A percentile compares a stretch with the other conserved stretches of the same genome.
These are phyloP conservation scores for Gorsachius goisagi DNA, from an alignment of 2,113 vertebrate genomes.

Conservation along the genomic window DNA sequence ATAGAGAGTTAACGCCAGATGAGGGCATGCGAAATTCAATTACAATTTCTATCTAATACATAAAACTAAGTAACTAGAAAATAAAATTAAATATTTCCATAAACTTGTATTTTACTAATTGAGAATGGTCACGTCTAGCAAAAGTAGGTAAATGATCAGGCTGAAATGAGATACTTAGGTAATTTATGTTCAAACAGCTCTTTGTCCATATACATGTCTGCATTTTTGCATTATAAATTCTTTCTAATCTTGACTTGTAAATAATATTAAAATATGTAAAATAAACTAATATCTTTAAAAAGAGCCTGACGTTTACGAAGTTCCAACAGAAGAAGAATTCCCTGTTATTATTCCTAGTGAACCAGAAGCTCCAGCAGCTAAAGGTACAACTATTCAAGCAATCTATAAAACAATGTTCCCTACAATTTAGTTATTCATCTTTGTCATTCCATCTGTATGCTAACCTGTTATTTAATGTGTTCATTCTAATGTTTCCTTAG, in stretches of 20 bases:
- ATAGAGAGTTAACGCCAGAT: not conserved
- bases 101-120: not conserved
- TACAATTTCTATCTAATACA: not conserved
- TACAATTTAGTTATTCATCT: not conserved
- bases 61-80: not conserved
- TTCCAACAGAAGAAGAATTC: constrained; percentile 52
- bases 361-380: constrained; percentile 65
- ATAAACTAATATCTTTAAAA: constrained; percentile 74
- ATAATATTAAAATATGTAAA: constrained; percentile 14
- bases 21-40: not conserved
- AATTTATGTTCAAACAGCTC: not conserved
- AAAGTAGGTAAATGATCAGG: not conserved
- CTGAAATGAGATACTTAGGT: not conserved
- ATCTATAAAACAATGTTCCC: not conserved
- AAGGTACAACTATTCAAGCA: constrained; percentile 63
- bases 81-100: not conserved
- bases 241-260: not conserved
- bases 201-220: not conserved
- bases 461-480: not conserved
- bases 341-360: constrained; percentile 56
- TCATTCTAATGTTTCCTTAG: not conserved
- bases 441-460: not conserved
- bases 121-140: not conserved
- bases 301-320: constrained; percentile 68
- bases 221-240: not conserved